Conservation (phyloP, 92 coral and sea anemone genomes). For the Paragorgia papillata region DNA sequence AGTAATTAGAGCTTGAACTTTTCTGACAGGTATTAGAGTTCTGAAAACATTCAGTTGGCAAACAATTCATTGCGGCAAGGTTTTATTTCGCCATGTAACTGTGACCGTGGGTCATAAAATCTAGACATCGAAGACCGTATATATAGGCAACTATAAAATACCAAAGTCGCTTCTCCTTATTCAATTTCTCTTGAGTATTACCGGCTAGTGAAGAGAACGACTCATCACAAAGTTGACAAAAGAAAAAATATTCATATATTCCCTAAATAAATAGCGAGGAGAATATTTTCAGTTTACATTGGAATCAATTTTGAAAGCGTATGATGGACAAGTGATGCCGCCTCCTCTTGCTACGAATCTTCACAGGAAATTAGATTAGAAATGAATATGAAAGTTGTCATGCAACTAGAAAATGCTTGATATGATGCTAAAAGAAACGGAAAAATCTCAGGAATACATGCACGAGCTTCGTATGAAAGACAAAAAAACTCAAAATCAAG, state of each 20-base stretch:
- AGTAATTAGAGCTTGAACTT: too few relatives aligned
- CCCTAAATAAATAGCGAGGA: slow-evolving; percentile 33
- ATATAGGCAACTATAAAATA: too few relatives aligned
- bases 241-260: slow-evolving; percentile 21
- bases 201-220: too few relatives aligned
- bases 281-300: slow-evolving; percentile 43
- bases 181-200: too few relatives aligned
- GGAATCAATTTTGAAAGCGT: slow-evolving; percentile 48
- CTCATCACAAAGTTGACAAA: too few relatives aligned
- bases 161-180: too few relatives aligned
- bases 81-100: too few relatives aligned
- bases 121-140: too few relatives aligned
- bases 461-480: neutral
- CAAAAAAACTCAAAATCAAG: too few relatives aligned
- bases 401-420: slow-evolving; percentile 16
- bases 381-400: slow-evolving; percentile 44
- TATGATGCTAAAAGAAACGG: slow-evolving; percentile 9
- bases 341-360: slow-evolving; percentile 1
- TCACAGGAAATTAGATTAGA: slow-evolving; percentile 50
- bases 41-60: neutral
- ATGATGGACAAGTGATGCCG: slow-evolving; percentile 42
- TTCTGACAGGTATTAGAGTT: too few relatives aligned
- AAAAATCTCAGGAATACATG: slow-evolving; percentile 1
- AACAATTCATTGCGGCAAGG: too few relatives aligned
- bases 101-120: too few relatives aligned